phyloP scores from a whole-genome alignment of 2,888 invertebrate genomes.

The Tetragonisca angustula region DNA sequence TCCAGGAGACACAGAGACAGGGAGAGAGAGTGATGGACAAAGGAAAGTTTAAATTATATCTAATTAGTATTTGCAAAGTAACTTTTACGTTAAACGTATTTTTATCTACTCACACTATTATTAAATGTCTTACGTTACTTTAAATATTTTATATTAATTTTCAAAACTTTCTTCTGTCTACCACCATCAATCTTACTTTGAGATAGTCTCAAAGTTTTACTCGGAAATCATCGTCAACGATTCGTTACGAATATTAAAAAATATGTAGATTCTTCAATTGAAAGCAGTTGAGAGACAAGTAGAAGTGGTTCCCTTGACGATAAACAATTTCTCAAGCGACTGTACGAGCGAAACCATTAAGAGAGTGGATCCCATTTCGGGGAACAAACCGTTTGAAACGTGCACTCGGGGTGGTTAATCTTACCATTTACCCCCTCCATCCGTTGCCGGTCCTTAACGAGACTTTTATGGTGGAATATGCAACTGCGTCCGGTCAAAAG shows the following conservation, averaged over 20 bases:
- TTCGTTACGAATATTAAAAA: neutral
- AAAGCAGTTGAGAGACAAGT: neutral
- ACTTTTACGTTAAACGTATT: too few relatives aligned
- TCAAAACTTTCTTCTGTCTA: too few relatives aligned
- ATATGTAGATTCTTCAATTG: neutral
- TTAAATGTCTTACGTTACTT: too few relatives aligned
- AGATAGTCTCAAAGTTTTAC: too few relatives aligned
- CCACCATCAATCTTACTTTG: too few relatives aligned
- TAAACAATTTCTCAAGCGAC: conserved; percentile 29
- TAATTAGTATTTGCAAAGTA: too few relatives aligned
- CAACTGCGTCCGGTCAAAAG: conserved; percentile 50
- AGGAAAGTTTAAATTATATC: too few relatives aligned
- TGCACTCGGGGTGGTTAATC: conserved; percentile 46
- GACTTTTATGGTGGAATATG: conserved; percentile 50
- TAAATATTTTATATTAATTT: too few relatives aligned
- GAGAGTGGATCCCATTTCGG: conserved; percentile 31
- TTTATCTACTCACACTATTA: too few relatives aligned
- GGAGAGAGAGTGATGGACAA: too few relatives aligned
- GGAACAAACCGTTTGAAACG: conserved; percentile 38
- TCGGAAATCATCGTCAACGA: too few relatives aligned
- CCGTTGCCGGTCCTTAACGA: conserved; percentile 42
- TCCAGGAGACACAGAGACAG: too few relatives aligned
- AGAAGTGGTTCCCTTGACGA: neutral
- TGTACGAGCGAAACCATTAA: conserved; percentile 21
- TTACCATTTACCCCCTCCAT: conserved; percentile 13